These are phyloP conservation scores for Eumeta japonica DNA, from an alignment of 1,140 invertebrate species.

Conservation along the genomic window DNA sequence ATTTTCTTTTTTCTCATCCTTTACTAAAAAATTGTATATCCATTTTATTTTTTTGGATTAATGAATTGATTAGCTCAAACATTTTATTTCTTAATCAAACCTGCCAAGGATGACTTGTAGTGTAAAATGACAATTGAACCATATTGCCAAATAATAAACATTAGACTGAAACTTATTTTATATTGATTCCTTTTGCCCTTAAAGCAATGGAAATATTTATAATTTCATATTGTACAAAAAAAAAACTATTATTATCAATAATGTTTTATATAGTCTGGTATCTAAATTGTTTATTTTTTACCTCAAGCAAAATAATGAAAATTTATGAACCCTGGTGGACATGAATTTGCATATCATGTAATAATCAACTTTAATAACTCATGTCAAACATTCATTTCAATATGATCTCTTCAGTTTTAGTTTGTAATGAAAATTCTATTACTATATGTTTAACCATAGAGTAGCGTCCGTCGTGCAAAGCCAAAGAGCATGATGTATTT, in stretches of 20 bases:
- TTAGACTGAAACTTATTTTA: constrained; percentile 47
- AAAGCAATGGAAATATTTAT: neutral
- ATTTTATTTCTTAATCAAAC: constrained; percentile 18
- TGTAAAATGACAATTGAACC: constrained; percentile 32
- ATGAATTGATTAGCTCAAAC: constrained; percentile 15
- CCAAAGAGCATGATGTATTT: constrained; percentile 58
- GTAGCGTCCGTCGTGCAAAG: constrained; percentile 56
- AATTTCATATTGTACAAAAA: neutral
- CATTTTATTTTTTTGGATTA: too few species aligned
- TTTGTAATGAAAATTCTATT: neutral
- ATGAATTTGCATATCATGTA: neutral
- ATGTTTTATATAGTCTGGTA: neutral
- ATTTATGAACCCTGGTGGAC: neutral
- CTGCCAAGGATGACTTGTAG: neutral
- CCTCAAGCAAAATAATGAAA: neutral
- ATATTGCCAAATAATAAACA: constrained; percentile 55
- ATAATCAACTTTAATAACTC: neutral
- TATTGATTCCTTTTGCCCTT: neutral
- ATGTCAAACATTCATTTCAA: neutral
- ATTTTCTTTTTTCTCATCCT: neutral
- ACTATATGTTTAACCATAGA: neutral
- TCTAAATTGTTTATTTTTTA: neutral
- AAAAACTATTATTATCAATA: neutral
- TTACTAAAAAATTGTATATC: too few species aligned
- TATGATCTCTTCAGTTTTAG: neutral